Conservation (phyloP, 2,888 invertebrate genomes). For the Crematogaster levior region DNA sequence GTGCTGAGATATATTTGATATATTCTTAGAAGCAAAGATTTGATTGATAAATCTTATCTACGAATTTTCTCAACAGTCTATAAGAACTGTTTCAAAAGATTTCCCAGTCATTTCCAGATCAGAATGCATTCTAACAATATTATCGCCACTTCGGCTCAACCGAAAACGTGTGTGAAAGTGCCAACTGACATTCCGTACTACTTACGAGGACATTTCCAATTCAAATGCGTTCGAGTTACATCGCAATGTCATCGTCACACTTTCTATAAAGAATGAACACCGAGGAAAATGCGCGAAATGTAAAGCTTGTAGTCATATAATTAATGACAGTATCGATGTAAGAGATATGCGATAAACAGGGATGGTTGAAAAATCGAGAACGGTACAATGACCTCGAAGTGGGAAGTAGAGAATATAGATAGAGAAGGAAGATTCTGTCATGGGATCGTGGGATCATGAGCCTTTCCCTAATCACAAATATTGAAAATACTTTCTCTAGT, state of each 20-base stretch:
- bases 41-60: not conserved
- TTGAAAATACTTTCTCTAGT: conserved; percentile 56
- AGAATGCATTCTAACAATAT: not conserved
- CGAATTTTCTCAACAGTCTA: not conserved
- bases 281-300: not conserved
- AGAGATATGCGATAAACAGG: not conserved
- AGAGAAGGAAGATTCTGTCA: not conserved
- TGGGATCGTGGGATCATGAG: not conserved
- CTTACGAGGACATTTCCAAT: conserved; percentile 60
- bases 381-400: conserved; percentile 13
- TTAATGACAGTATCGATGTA: not conserved
- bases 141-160: not conserved
- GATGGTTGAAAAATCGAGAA: not conserved
- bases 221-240: conserved; percentile 62
- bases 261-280: conserved; percentile 54
- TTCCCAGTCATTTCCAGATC: not conserved
- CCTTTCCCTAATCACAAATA: conserved; percentile 44
- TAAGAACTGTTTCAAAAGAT: not conserved
- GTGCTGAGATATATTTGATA: not conserved
- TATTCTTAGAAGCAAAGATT: not conserved
- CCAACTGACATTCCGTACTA: conserved; percentile 50
- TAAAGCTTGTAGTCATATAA: conserved; percentile 25
- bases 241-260: conserved; percentile 57
- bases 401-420: conserved; percentile 13
- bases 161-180: conserved; percentile 57